Evolutionary conservation across 2,888 invertebrate species (phyloP).

Genomic region (Pyralis farinalis): DNA sequence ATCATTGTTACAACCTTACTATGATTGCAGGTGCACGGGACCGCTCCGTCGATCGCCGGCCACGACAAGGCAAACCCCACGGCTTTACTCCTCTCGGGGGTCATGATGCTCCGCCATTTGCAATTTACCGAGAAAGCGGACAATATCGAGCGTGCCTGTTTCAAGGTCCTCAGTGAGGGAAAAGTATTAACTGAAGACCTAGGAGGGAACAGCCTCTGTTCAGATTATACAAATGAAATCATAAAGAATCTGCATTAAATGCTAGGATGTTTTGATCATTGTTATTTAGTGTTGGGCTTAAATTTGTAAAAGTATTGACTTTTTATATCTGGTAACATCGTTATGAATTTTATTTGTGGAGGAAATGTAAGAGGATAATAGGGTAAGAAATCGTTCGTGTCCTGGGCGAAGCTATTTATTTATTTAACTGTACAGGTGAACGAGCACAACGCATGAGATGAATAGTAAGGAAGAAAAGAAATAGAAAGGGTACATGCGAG

Average conservation of each 20-base stretch:
- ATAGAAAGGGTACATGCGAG: too few relatives aligned
- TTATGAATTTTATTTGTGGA: too few relatives aligned
- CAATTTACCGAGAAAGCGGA: slow-evolving; percentile 86
- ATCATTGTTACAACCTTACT: neutral
- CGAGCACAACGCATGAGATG: too few relatives aligned
- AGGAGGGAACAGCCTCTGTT: slow-evolving; percentile 95
- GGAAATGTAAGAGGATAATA: too few relatives aligned
- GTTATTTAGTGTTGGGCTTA: too few relatives aligned
- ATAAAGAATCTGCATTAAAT: slow-evolving; percentile 51
- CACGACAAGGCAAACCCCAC: slow-evolving; percentile 99
- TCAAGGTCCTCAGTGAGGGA: slow-evolving; percentile 92
- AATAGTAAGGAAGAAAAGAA: too few relatives aligned
- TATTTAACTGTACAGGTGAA: too few relatives aligned
- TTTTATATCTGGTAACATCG: too few relatives aligned
- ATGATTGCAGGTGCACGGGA: slow-evolving; percentile 92
- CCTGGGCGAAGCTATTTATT: too few relatives aligned
- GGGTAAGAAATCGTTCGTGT: too few relatives aligned
- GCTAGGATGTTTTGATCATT: slow-evolving; percentile 8
- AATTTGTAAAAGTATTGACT: too few relatives aligned
- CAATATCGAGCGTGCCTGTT: slow-evolving; percentile 91
- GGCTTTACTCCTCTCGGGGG: slow-evolving; percentile 95
- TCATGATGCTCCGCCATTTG: slow-evolving; percentile 99
- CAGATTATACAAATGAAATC: slow-evolving; percentile 96
- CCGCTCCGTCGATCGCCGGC: slow-evolving; percentile 98
- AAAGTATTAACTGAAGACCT: slow-evolving; percentile 94